A percentile compares a stretch with the other conserved stretches of the same genome.
Evolutionary conservation across 2,113 vertebrate genomes (phyloP).

Genomic region (Carassius auratus): DNA sequence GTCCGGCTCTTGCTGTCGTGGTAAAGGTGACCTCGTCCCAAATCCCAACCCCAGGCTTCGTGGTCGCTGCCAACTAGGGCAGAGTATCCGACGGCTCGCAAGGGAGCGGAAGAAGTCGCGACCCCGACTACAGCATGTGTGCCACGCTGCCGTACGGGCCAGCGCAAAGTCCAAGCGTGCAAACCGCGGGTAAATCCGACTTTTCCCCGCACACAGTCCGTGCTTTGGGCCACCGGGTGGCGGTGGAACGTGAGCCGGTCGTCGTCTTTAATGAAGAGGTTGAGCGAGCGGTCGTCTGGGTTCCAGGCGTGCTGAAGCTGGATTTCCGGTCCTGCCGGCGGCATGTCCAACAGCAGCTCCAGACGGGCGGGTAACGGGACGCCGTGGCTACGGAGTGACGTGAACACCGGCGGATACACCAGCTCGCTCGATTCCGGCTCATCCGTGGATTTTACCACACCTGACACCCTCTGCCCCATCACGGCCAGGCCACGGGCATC

Average conservation of each 20-base stretch:
- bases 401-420: constrained; percentile 84
- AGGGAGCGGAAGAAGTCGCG: constrained; percentile 83
- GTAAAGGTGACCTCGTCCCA: constrained; percentile 94
- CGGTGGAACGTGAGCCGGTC: constrained; percentile 95
- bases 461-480: constrained; percentile 58
- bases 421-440: constrained; percentile 89
- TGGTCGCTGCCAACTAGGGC: constrained; percentile 90
- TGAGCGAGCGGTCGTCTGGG: constrained; percentile 93
- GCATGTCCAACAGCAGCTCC: constrained; percentile 96
- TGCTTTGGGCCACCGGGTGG: constrained; percentile 96
- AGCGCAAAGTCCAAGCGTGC: constrained; percentile 92
- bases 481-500: constrained; percentile 47
- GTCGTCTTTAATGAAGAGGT: constrained; percentile 96
- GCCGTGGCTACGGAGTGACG: constrained; percentile 79
- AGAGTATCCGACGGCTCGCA: constrained; percentile 93
- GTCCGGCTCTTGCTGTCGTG: constrained; percentile 91
- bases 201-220: constrained; percentile 90
- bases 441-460: constrained; percentile 76
- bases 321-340: constrained; percentile 78
- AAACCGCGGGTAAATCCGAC: constrained; percentile 90
- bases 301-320: constrained; percentile 94
- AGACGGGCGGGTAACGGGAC: constrained; percentile 86
- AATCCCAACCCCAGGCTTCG: constrained; percentile 98
- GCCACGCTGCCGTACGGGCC: constrained; percentile 90
- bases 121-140: constrained; percentile 94